Conservation (phyloP, 2,113 vertebrate species). For the Triplophysa rosa region DNA sequence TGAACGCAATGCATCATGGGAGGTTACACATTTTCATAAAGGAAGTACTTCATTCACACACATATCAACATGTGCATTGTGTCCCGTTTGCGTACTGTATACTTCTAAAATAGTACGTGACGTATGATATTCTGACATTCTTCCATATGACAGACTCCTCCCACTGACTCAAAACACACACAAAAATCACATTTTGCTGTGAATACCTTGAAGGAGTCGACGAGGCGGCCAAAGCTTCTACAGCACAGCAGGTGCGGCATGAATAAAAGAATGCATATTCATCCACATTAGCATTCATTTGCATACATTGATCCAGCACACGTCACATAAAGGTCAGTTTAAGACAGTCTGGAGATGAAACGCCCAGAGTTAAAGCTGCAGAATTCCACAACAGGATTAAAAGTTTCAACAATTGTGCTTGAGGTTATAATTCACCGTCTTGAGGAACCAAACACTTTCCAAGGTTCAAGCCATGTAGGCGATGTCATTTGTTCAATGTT, state of each 20-base stretch:
- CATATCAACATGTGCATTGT: too few relatives aligned
- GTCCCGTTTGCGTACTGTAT: too few relatives aligned
- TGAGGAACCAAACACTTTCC: background rate
- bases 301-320: background rate
- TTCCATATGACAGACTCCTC: too few relatives aligned
- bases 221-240: background rate
- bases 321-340: constrained; percentile 29
- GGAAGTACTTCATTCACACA: too few relatives aligned
- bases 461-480: too few relatives aligned
- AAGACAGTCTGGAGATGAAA: constrained; percentile 14
- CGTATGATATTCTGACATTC: too few relatives aligned
- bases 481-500: too few relatives aligned
- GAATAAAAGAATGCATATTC: constrained; percentile 26
- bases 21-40: too few relatives aligned
- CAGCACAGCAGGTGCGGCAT: constrained; percentile 24
- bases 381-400: background rate
- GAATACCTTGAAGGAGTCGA: background rate
- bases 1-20: too few relatives aligned
- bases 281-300: constrained; percentile 29
- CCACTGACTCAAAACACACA: background rate
- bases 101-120: too few relatives aligned
- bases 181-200: background rate
- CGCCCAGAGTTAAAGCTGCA: background rate
- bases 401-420: background rate
- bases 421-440: background rate